Evolutionary conservation across 2,888 invertebrate genomes (phyloP), one percentile per base, ranked within the genome.

Genomic region (Tipula lateralis): DNA sequence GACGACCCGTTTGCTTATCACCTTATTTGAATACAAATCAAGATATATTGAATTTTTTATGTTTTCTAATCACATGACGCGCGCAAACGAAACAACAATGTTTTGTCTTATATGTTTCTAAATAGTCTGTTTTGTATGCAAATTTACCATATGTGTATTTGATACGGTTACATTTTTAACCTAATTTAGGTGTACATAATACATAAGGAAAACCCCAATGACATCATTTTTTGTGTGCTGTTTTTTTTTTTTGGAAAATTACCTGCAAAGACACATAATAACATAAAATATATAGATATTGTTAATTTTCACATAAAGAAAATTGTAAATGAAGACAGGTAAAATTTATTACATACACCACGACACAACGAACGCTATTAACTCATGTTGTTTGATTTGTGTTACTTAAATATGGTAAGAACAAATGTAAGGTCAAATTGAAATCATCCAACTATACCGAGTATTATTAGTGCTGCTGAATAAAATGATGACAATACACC

Each of bases 381-480:
- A 66, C 7, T 66, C 66, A 66, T 66, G 66, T 66, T 66, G 66
- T 66, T 66, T 66, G 66, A 66, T 66, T 66, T 66, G 66, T 66
- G 66, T 24, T 24, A 66, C 9, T 24, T 19, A 66, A 66, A 66
- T 44, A 16, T 4, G 16, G 3, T 16, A 1, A 16, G 36, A 16
- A 16, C 44, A 16, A 16, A 66, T 9, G 19, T 24, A 66, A 66
- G 66, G 44, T 16, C 44, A 50, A 16, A 50, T 50, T 50, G 16
- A 6, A 50, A 50, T 44, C 39, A 44, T 44, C 7, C 16, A 50
- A 6, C 16, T 50, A 16, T 16, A n/a, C 7, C 16, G 16, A 6
- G 6, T 50, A 16, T 16, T n/a, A 50, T 50, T 50, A 50, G 16
- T 50, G 5, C n/a, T 50, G 16, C 12, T 13, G 12, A 50, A 16